These are phyloP conservation scores for Nasonia longicornis DNA, from an alignment of 1,140 invertebrate species.

Conservation along the genomic window DNA sequence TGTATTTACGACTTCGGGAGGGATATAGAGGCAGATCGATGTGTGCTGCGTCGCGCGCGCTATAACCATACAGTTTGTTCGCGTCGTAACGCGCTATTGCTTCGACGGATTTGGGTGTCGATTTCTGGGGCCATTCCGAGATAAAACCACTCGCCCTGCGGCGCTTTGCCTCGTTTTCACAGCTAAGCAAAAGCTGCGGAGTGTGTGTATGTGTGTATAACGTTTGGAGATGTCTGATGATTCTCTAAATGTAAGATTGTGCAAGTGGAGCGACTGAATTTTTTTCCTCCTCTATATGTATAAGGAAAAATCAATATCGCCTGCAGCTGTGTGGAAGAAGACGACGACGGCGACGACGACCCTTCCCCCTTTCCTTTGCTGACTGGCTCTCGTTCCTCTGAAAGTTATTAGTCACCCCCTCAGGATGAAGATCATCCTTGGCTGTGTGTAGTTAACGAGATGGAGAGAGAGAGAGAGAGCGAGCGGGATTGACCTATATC, in stretches of 20 bases:
- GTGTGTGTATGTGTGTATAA: not conserved
- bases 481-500: not conserved
- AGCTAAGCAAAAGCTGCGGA: slow-evolving; percentile 18
- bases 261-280: not conserved
- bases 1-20: not conserved
- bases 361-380: slow-evolving; percentile 23
- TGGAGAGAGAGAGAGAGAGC: not conserved
- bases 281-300: slow-evolving; percentile 15
- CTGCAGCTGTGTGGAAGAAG: not conserved
- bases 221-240: slow-evolving; percentile 19
- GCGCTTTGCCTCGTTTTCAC: slow-evolving; percentile 31
- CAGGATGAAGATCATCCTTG: not conserved
- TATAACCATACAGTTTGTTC: not conserved
- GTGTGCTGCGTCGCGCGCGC: not conserved
- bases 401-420: slow-evolving; percentile 22
- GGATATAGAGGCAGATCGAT: not conserved
- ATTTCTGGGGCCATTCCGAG: slow-evolving; percentile 1
- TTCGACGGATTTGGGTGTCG: not conserved
- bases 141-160: slow-evolving; percentile 8
- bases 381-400: slow-evolving; percentile 27
- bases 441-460: not conserved
- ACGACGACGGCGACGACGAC: not conserved
- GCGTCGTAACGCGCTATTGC: not conserved
- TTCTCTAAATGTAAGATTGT: slow-evolving; percentile 1
- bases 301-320: slow-evolving; percentile 40